Conservation (phyloP, 2,113 vertebrate species). For the Psilopsiagon aurifrons region DNA sequence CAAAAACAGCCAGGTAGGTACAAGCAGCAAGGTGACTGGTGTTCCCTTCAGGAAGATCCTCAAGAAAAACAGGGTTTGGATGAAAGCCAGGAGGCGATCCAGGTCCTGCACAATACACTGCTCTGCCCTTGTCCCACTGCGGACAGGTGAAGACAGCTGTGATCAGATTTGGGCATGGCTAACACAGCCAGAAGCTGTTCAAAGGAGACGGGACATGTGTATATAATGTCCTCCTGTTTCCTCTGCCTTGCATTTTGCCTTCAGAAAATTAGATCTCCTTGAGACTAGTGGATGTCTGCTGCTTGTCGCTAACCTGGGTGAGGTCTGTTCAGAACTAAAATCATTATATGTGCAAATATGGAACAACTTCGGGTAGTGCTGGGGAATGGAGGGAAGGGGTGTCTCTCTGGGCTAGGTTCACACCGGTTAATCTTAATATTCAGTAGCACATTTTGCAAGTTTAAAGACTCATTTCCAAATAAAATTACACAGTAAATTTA, state of each 20-base stretch:
- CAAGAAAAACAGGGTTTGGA: neutral
- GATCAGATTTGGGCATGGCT: neutral
- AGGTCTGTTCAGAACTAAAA: neutral
- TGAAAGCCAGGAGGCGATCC: neutral
- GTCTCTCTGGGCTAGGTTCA: neutral
- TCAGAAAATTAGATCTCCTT: neutral
- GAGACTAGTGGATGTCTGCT: neutral
- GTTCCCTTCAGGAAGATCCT: neutral
- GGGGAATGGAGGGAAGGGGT: neutral
- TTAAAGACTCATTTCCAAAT: conserved; percentile 17
- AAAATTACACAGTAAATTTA: neutral
- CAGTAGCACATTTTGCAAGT: conserved; percentile 8
- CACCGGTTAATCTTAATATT: neutral
- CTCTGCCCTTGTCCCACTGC: neutral
- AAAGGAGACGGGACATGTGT: accelerated
- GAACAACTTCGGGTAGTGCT: neutral
- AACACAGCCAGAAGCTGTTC: neutral
- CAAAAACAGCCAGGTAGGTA: neutral
- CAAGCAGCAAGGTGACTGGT: accelerated
- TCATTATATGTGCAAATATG: neutral
- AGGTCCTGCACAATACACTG: neutral
- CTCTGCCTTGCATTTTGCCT: neutral
- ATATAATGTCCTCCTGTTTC: neutral
- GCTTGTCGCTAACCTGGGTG: neutral
- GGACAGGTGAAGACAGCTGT: neutral